phyloP scores from a whole-genome alignment of 2,113 vertebrate species.

The Apodemus sylvaticus region DNA sequence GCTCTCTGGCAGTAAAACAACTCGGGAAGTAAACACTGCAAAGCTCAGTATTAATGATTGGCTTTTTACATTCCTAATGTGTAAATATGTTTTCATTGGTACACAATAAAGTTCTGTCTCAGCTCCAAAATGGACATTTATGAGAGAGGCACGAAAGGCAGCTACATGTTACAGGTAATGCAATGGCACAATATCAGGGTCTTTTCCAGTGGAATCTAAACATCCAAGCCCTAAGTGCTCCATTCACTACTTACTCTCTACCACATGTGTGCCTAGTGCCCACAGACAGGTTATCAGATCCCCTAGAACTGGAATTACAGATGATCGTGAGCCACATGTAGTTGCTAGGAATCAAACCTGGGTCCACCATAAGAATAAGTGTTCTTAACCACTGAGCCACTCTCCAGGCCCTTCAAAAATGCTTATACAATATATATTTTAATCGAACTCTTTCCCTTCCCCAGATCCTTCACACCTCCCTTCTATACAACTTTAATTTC shows the following conservation, averaged over 20 bases:
- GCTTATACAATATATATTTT: not conserved
- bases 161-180: not conserved
- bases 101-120: not conserved
- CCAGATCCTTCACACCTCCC: not conserved
- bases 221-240: not conserved
- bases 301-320: not conserved
- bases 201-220: not conserved
- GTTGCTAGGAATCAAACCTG: not conserved
- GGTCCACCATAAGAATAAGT: not conserved
- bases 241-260: not conserved
- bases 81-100: not conserved
- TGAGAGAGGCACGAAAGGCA: not conserved
- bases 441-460: not conserved
- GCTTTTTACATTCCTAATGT: not conserved
- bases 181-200: not conserved
- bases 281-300: not conserved
- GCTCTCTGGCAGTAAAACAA: not conserved
- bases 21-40: slow-evolving; percentile 4
- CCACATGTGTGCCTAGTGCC: not conserved
- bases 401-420: not conserved
- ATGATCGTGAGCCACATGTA: too few relatives aligned
- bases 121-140: not conserved
- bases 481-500: not conserved
- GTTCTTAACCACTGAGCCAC: not conserved
- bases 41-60: not conserved